Evolutionary conservation across 2,888 invertebrate species (phyloP).

Genomic region (Anodontia alba): DNA sequence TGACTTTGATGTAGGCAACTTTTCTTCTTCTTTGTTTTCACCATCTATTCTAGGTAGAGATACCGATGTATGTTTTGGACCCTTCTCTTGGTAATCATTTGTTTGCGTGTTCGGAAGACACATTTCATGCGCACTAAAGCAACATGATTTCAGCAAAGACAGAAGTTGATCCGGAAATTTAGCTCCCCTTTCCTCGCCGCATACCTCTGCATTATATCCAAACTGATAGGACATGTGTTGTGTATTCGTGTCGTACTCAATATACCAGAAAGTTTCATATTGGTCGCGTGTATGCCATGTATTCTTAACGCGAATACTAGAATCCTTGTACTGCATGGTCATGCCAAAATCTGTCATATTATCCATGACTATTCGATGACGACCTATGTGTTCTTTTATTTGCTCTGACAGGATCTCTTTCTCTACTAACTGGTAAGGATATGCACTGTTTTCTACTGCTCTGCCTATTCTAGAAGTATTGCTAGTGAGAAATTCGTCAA

Average conservation of each 20-base stretch:
- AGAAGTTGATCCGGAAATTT: no score
- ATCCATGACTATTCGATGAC: neutral
- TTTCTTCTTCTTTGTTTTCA: no score
- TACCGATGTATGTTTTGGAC: no score
- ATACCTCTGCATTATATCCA: neutral
- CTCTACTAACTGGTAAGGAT: conserved; percentile 3
- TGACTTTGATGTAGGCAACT: no score
- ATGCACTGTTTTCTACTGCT: neutral
- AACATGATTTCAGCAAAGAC: no score
- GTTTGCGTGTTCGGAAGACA: no score
- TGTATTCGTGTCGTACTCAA: neutral
- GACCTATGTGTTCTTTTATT: neutral
- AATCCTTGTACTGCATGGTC: neutral
- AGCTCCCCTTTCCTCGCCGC: no score
- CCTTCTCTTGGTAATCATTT: no score
- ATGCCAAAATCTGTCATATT: neutral
- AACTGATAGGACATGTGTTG: neutral
- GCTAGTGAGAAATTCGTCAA: neutral
- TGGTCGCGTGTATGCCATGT: neutral
- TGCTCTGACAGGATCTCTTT: neutral
- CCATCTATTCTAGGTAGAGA: no score
- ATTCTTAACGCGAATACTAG: neutral
- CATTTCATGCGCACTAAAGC: no score
- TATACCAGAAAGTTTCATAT: neutral
- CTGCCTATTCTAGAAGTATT: neutral